Evolutionary conservation across 2,113 vertebrate species (phyloP).

Genomic region (Pseudorectes ferrugineus): DNA sequence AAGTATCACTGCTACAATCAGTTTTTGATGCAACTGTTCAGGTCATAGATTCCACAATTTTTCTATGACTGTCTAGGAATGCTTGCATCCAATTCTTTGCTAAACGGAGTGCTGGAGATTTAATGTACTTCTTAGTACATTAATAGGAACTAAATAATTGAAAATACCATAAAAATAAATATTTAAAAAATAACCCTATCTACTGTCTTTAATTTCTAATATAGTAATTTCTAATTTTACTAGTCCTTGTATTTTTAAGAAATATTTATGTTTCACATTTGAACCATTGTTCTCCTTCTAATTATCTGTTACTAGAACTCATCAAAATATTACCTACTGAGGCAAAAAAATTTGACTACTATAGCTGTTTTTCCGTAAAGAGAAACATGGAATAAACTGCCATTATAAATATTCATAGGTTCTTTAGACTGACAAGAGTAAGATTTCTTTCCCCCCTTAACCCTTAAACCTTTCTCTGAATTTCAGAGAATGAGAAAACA

Average conservation of each 20-base stretch:
- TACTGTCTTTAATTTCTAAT: background rate
- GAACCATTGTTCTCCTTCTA: background rate
- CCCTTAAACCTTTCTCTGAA: background rate
- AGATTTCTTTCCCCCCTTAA: background rate
- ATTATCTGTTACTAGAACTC: background rate
- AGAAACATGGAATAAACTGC: accelerated
- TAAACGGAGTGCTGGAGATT: background rate
- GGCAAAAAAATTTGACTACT: background rate
- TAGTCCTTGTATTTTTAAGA: background rate
- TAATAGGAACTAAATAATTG: background rate
- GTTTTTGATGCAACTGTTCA: background rate
- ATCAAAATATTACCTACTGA: background rate
- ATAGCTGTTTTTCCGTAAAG: background rate
- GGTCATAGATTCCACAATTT: background rate
- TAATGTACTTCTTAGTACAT: background rate
- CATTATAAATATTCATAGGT: background rate
- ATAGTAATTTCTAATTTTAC: background rate
- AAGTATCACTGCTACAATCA: background rate
- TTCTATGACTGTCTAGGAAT: background rate
- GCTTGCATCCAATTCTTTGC: background rate
- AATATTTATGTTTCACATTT: background rate
- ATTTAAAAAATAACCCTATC: background rate
- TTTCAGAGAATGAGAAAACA: background rate
- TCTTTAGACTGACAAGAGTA: background rate
- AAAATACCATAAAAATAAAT: background rate